Percentiles rank a stretch among this genome's conserved stretches.
Conservation (phyloP, 2,888 invertebrate genomes). For the Aleiodes alternator region DNA sequence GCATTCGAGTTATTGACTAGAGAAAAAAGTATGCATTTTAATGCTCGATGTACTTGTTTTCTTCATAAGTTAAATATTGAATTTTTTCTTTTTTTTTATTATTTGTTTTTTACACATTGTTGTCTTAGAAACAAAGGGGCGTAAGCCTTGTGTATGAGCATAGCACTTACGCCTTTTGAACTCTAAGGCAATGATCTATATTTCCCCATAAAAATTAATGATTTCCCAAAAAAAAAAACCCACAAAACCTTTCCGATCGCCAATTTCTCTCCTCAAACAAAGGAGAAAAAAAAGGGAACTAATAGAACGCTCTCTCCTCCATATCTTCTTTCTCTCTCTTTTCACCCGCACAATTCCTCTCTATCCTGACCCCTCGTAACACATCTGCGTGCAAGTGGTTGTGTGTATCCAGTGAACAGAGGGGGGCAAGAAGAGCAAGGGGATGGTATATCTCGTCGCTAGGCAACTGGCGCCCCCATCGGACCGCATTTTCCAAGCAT, state of each 20-base stretch:
- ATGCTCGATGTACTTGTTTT: too few species aligned
- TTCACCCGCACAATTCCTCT: not conserved
- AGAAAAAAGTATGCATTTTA: too few species aligned
- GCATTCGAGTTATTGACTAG: too few species aligned
- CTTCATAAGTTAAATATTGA: too few species aligned
- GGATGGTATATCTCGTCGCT: conserved; percentile 39
- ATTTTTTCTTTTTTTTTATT: too few species aligned
- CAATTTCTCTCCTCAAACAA: not conserved
- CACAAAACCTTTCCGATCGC: too few species aligned
- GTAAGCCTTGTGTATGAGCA: too few species aligned
- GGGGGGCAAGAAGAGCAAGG: conserved; percentile 8
- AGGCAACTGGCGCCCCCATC: conserved; percentile 62
- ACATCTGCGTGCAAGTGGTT: conserved; percentile 48
- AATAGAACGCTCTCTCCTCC: not conserved
- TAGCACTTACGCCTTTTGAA: too few species aligned
- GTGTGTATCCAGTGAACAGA: conserved; percentile 42
- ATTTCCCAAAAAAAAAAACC: too few species aligned
- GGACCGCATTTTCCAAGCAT: conserved; percentile 47
- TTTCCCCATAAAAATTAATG: not conserved
- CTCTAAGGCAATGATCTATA: not conserved
- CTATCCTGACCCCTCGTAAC: conserved; percentile 43
- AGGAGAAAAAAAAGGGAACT: not conserved
- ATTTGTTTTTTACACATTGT: too few species aligned
- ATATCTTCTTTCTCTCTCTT: not conserved
- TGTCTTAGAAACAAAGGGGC: too few species aligned